Percentiles rank a stretch among this genome's conserved stretches.
These are phyloP conservation scores for Neodiprion fabricii DNA, from an alignment of 1,140 invertebrate species.

Conservation along the genomic window DNA sequence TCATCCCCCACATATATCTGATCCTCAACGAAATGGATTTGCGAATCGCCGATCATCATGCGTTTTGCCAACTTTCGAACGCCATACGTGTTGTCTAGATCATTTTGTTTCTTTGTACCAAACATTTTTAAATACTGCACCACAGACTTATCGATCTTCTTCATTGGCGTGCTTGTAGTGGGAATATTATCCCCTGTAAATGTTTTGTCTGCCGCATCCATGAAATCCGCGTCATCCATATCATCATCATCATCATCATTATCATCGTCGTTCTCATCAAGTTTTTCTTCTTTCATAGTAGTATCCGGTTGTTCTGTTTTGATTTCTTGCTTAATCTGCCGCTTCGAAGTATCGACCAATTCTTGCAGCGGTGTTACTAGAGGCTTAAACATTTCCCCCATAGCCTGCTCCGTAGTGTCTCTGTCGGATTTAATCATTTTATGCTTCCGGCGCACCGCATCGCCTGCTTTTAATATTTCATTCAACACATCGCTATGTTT, in stretches of 20 bases:
- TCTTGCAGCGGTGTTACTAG: conserved; percentile 8
- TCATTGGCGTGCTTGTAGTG: not conserved
- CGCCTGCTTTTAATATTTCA: not conserved
- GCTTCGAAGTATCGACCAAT: conserved; percentile 2
- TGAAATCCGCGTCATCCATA: not conserved
- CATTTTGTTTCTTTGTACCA: not conserved
- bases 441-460: not conserved
- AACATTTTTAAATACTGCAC: not conserved
- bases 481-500: not conserved
- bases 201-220: not conserved
- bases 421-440: not conserved
- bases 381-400: not conserved
- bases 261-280: not conserved
- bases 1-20: not conserved
- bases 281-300: not conserved
- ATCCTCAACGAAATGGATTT: not conserved
- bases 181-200: not conserved
- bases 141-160: not conserved
- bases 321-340: conserved; percentile 15
- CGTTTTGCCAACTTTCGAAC: not conserved
- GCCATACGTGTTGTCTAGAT: not conserved
- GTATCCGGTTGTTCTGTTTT: conserved; percentile 6
- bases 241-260: not conserved
- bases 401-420: not conserved
- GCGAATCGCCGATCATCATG: not conserved